Evolutionary conservation across 2,888 invertebrate genomes (phyloP), one percentile per base, ranked within the genome.

Genomic region (Bombylius major): DNA sequence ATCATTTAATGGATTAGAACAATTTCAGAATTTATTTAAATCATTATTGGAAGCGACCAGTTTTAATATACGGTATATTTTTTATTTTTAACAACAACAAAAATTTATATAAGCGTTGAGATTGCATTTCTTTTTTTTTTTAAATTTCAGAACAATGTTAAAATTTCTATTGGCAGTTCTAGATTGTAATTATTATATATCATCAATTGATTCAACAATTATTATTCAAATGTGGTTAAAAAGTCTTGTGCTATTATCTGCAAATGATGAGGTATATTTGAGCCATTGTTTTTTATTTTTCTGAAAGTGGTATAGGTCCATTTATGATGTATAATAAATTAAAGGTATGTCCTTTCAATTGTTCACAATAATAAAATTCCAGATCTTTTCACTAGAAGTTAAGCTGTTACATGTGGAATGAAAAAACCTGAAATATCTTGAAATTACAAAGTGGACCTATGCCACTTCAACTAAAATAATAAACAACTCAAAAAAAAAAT

Each of bases 181-280:
- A 11, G 61, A 59, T 52, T 64, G 65, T 4, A 62, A 65, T 1
- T 61, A 60, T n/a, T 61, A 60, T n/a, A 39, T 57, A 5, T 57
- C 50, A 6, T 52, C 60, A 5, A 60, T 69, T 0, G 66, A 67
- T 53, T 55, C 62, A 14, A 57, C 65, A 1, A 59, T 61, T 1
- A 62, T 75, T 2, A 61, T 74, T 14, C 70, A 71, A 59, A 65
- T 69, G 5, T 74, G 74, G 74, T 60, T 74, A 0, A 70, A 67
- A 50, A 72, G 70, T 5, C 56, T 72, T 42, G 69, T 74, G 1
- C 60, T 73, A 7, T 60, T 73, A 14, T 68, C 67, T 2, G 64
- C 70, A 1, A 65, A 65, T 42, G 68, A 73, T 49, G 70, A 70
- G 55, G 64, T 64, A 58, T 3, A 34, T 50, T 23, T 36, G 23